Conservation (phyloP, 2,797 vertebrate species). For the Cetoscarus ocellatus region DNA sequence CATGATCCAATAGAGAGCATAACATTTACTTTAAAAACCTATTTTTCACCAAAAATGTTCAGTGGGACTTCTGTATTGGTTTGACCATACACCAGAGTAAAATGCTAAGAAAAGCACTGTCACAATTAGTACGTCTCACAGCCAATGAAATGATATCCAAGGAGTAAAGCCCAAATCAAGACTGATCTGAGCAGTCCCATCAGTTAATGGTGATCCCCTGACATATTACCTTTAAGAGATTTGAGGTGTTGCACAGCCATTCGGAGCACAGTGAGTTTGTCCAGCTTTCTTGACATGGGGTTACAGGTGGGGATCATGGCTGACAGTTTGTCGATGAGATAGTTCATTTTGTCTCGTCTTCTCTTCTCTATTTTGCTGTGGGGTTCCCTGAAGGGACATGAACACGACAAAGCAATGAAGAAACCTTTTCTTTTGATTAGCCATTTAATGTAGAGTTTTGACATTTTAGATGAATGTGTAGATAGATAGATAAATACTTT, state of each 20-base stretch:
- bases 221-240: slow-evolving; percentile 90
- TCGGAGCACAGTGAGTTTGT: slow-evolving; percentile 94
- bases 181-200: neutral
- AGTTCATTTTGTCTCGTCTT: slow-evolving; percentile 96
- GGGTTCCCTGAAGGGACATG: slow-evolving; percentile 86
- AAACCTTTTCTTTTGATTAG: neutral
- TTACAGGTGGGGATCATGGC: slow-evolving; percentile 95
- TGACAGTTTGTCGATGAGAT: slow-evolving; percentile 93
- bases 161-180: neutral
- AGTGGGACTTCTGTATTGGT: too few relatives aligned
- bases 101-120: too few relatives aligned
- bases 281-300: slow-evolving; percentile 90
- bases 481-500: too few relatives aligned
- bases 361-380: slow-evolving; percentile 97
- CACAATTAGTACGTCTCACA: too few relatives aligned
- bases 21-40: too few relatives aligned
- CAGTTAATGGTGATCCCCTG: too few relatives aligned
- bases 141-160: too few relatives aligned
- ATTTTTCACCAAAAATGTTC: too few relatives aligned
- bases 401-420: neutral
- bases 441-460: neutral
- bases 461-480: neutral
- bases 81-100: too few relatives aligned
- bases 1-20: too few relatives aligned
- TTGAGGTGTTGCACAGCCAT: slow-evolving; percentile 95